These are phyloP conservation scores for Hypsopygia costalis DNA, from an alignment of 2,888 invertebrate species.

Conservation along the genomic window DNA sequence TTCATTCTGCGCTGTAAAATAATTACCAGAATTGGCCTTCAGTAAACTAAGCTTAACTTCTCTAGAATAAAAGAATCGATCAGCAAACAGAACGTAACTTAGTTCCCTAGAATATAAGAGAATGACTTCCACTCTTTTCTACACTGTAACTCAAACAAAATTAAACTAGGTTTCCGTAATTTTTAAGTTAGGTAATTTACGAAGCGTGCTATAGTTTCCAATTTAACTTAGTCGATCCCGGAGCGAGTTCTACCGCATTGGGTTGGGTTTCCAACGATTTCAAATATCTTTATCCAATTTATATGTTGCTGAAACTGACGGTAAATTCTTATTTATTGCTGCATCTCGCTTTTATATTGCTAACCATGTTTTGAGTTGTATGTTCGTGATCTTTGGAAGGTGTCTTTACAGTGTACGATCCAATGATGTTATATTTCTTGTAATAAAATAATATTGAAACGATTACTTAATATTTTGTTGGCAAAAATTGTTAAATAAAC, in stretches of 20 bases:
- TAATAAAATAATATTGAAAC: too few relatives aligned
- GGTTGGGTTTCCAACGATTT: constrained; percentile 33
- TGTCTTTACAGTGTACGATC: constrained; percentile 17
- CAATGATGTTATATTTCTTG: too few relatives aligned
- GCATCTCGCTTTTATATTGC: constrained; percentile 28
- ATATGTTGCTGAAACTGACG: constrained; percentile 31
- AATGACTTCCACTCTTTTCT: too few relatives aligned
- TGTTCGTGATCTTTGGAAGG: constrained; percentile 21
- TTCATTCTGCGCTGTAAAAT: too few relatives aligned
- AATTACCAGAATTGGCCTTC: too few relatives aligned
- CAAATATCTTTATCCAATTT: constrained; percentile 64
- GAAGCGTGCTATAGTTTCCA: constrained; percentile 4
- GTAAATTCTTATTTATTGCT: constrained; percentile 47
- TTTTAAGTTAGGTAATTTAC: background rate
- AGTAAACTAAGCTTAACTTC: too few relatives aligned
- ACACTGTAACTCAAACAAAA: background rate
- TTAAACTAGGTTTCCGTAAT: background rate
- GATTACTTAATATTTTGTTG: too few relatives aligned
- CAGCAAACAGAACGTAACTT: too few relatives aligned
- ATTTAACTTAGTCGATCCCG: constrained; percentile 2
- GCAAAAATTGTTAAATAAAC: too few relatives aligned
- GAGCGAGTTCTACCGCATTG: background rate
- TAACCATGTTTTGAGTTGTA: constrained; percentile 22
- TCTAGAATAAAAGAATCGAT: too few relatives aligned
- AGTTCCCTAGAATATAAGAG: too few relatives aligned